A percentile compares a stretch with the other conserved stretches of the same genome.
Conservation (phyloP, 2,888 invertebrate genomes). For the Choreutis nemorana region DNA sequence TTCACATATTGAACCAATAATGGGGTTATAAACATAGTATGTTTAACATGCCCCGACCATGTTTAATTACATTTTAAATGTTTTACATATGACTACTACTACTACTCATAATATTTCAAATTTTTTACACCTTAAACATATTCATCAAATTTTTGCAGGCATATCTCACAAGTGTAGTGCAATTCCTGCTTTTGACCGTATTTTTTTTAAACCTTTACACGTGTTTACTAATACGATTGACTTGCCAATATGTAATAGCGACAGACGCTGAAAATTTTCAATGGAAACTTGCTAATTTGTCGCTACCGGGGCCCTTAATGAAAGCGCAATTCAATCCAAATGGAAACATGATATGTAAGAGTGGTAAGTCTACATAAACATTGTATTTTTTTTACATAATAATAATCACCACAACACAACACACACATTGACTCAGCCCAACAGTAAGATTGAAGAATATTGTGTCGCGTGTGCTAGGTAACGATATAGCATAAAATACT, state of each 20-base stretch:
- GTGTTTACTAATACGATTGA: conserved; percentile 39
- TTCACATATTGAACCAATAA: no score
- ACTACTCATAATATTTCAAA: conserved; percentile 1
- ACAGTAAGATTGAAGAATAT: no score
- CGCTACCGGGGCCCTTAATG: conserved; percentile 26
- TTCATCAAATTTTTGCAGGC: no score
- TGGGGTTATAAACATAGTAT: no score
- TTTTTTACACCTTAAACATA: conserved; percentile 3
- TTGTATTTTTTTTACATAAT: no score
- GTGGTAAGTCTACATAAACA: conserved; percentile 31
- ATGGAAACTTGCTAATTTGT: conserved; percentile 19
- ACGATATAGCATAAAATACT: no score
- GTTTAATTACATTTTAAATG: no score
- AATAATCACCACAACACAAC: no score
- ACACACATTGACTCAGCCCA: no score
- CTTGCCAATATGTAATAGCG: conserved; percentile 43
- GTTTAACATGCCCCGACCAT: no score
- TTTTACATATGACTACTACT: no score
- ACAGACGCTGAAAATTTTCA: conserved; percentile 26
- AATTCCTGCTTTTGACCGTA: conserved; percentile 49
- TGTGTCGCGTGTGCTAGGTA: no score
- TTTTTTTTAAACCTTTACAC: conserved; percentile 56
- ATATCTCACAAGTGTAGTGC: conserved; percentile 55
- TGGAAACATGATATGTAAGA: conserved; percentile 47
- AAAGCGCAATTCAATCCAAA: conserved; percentile 24